Evolutionary conservation across 2,888 invertebrate genomes (phyloP), one percentile per base, ranked within the genome.

Genomic region (Hypsopygia costalis): DNA sequence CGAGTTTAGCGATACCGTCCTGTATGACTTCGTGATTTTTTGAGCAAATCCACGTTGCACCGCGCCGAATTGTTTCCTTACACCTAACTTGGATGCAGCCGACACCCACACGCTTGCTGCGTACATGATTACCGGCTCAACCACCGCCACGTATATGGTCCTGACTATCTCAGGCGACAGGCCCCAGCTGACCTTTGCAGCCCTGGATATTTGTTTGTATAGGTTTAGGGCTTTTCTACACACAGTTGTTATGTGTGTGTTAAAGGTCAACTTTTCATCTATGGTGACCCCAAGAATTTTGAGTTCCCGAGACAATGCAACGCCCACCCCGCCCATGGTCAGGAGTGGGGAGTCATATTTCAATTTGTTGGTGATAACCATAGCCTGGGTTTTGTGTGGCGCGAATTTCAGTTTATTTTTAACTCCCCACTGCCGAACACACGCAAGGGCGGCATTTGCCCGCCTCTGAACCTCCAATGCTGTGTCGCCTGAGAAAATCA

Each of bases 381-480:
- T 29, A 1, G 29, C 29, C n/a, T 9, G 1, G 1, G 29, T 29
- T 29, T 29, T 29, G 5, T 29, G 29, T 29, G 29, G 29, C 4
- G 43, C 42, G 42, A 51, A 47, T 41, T 49, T 49, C 39, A 54
- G 47, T 44, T 48, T 50, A 51, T 49, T 49, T 49, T 49, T 44
- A 45, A 46, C 51, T 48, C 36, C 36, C 36, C 36, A 36, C 36
- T 45, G 49, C 49, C 49, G 49, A 47, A 52, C 50, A 50, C 49
- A 47, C 46, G 45, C 48, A 44, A 50, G 50, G 47, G 49, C 49
- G 46, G 49, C 50, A 51, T 49, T 49, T 49, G 52, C 50, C 47
- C 48, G 50, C 43, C 46, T 47, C 36, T 27, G 8, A 1, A 36
- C n/a, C 1, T 36, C 36, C 7, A 5, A 9, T 1, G 34, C 29